These are phyloP conservation scores for Trachelus iudaicus DNA, from an alignment of 2,888 invertebrate genomes.

Conservation along the genomic window DNA sequence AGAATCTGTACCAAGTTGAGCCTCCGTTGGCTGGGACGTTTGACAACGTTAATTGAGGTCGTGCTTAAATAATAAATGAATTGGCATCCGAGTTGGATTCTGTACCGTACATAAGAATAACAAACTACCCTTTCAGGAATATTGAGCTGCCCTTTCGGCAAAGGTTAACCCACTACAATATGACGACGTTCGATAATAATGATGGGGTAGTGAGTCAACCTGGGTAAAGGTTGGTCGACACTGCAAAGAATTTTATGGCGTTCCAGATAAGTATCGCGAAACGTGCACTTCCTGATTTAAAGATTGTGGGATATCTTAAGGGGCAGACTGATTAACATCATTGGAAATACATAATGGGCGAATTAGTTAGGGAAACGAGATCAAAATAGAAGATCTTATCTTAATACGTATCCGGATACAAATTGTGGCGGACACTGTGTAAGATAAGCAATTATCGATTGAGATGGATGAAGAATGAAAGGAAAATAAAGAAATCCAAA, in stretches of 20 bases:
- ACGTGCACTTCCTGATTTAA: background rate
- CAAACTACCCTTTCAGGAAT: background rate
- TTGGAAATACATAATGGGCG: background rate
- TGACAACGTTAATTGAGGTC: slow-evolving; percentile 39
- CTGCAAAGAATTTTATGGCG: background rate
- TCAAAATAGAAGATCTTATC: background rate
- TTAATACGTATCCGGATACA: background rate
- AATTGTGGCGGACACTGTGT: background rate
- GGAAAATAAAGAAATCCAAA: background rate
- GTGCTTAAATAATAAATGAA: slow-evolving; percentile 37
- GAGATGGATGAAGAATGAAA: background rate
- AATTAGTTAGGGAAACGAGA: background rate
- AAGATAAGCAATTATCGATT: background rate
- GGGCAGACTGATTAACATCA: background rate
- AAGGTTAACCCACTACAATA: background rate
- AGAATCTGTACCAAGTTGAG: background rate
- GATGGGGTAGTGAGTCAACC: background rate
- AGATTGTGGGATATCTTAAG: background rate
- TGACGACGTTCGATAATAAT: background rate
- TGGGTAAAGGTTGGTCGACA: background rate
- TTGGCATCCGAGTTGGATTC: background rate
- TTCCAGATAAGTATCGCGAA: background rate
- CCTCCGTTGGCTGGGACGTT: slow-evolving; percentile 24
- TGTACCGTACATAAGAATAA: background rate
- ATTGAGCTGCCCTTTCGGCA: background rate